Evolutionary conservation across 2,797 vertebrate species (phyloP), one percentile per base, ranked within the genome.

Genomic region (Cryptoprocta ferox): DNA sequence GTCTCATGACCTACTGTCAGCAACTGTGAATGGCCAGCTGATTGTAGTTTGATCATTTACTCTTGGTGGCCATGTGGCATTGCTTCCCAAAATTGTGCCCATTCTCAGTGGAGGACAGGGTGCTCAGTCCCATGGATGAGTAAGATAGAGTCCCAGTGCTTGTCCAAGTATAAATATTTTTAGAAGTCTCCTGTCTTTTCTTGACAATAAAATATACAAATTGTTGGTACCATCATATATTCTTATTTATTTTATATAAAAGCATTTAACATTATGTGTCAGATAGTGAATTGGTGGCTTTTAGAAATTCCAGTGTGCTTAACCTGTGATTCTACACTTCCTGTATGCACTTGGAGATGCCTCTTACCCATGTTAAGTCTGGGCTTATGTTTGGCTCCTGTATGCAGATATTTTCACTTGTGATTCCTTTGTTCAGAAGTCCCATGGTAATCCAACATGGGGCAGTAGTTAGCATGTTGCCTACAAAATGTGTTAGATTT

Each of bases 221-320:
- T 82, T 84, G 53, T 91, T 42, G 39, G 19, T 18, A 24, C 42
- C 14, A 65, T 66, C 26, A 37, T 82, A 14, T 39, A 30, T 81
- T 97, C 50, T 35, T 89, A 35, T n/a, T 80, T 35, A 86, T 94
- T 92, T 78, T 94, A 61, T 63, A 13, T 66, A 21, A 73, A 92
- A 73, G 26, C 32, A 79, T 11, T 56, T 96, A 45, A 39, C 30
- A n/a, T 68, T 45, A 80, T 65, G 90, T 94, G 15, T 73, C 39
- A 73, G 28, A 6, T 71, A 21, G n/a, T 45, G 28, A 35, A 91
- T 65, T n/a, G 66, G 37, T 65, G 48, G 39, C n/a, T 85, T 82
- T 66, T 3, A 2, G 5, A n/a, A 78, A 91, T 78, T 78, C 35
- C 24, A 4, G 42, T 3, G 2, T 65, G 11, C 48, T 82, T 21